Evolutionary conservation across 1,140 invertebrate species (phyloP).

Genomic region (Drosophila tristis): DNA sequence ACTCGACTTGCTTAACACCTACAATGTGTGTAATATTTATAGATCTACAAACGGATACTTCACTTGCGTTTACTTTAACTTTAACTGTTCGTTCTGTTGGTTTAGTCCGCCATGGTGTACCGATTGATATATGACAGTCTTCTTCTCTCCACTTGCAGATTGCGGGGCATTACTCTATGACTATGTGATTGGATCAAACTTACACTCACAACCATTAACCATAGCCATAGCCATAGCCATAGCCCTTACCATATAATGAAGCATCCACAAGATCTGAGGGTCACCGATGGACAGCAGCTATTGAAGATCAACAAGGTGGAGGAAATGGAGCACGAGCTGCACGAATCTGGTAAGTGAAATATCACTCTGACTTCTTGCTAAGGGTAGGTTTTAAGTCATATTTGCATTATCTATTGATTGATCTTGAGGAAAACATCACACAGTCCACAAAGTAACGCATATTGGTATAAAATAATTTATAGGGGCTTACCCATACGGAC

Average conservation of each 20-base stretch:
- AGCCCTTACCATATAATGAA: constrained; percentile 51
- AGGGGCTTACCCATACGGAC: too few relatives aligned
- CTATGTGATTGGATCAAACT: constrained; percentile 43
- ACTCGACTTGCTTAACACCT: constrained; percentile 26
- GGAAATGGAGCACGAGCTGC: constrained; percentile 68
- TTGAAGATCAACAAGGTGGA: constrained; percentile 73
- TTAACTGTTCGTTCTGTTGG: neutral
- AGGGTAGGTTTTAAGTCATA: too few relatives aligned
- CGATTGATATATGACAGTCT: constrained; percentile 50
- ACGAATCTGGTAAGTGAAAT: constrained; percentile 51
- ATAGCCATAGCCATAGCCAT: constrained; percentile 5
- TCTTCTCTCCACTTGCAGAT: constrained; percentile 51
- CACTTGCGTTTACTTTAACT: constrained; percentile 42
- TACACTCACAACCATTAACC: constrained; percentile 8
- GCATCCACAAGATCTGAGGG: constrained; percentile 67
- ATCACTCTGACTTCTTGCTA: neutral
- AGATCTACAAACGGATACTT: constrained; percentile 51
- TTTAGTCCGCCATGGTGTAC: constrained; percentile 8
- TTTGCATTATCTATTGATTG: too few relatives aligned
- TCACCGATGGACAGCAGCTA: constrained; percentile 61
- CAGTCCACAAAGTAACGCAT: too few relatives aligned
- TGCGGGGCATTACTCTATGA: constrained; percentile 34
- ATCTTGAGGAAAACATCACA: too few relatives aligned
- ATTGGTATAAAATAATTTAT: too few relatives aligned
- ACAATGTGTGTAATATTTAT: constrained; percentile 22